Percentiles rank a stretch among this genome's conserved stretches.
phyloP scores from a whole-genome alignment of 2,888 invertebrate species.

The Autographa gamma region DNA sequence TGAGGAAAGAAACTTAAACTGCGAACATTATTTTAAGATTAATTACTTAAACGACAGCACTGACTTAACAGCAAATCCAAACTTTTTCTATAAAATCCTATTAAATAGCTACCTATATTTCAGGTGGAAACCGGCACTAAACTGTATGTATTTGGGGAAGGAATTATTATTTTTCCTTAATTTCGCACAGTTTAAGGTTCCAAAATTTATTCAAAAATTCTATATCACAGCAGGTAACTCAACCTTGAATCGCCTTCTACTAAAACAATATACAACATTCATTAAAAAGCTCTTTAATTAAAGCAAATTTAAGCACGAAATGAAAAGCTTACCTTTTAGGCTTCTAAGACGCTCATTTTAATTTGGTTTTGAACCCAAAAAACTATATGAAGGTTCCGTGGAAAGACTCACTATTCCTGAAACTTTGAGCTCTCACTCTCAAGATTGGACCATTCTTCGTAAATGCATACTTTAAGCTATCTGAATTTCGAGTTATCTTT shows the following conservation, averaged over 20 bases:
- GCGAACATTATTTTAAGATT: neutral
- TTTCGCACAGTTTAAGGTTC: neutral
- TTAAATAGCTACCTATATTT: no score
- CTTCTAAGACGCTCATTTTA: slow-evolving; percentile 53
- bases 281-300: slow-evolving; percentile 55
- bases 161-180: neutral
- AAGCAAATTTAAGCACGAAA: slow-evolving; percentile 52
- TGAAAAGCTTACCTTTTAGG: slow-evolving; percentile 42
- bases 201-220: neutral
- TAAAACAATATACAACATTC: slow-evolving; percentile 17
- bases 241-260: slow-evolving; percentile 1
- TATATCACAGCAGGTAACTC: neutral
- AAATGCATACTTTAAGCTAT: no score
- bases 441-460: no score
- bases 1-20: slow-evolving; percentile 6
- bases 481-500: no score
- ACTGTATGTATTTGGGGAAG: neutral
- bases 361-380: slow-evolving; percentile 59
- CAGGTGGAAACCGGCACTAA: no score
- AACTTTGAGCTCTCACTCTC: no score
- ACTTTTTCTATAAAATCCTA: no score
- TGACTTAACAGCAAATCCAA: no score
- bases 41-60: neutral
- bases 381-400: slow-evolving; percentile 22
- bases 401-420: neutral